A percentile compares a stretch with the other conserved stretches of the same genome.
phyloP scores from a whole-genome alignment of 1,140 invertebrate genomes.

The Leptestheria dahalacensis region DNA sequence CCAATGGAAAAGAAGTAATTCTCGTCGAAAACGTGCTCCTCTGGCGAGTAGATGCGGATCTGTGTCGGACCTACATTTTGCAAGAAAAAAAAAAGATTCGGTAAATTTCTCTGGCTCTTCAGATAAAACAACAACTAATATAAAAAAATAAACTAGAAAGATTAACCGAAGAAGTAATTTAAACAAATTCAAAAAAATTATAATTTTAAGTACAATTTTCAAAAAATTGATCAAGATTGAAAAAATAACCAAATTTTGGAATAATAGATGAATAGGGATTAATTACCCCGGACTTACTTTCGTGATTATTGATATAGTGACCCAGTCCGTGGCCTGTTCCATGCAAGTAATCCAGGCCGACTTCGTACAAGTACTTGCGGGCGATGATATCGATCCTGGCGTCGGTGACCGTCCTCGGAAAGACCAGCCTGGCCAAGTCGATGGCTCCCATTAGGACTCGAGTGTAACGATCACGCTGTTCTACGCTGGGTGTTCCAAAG shows the following conservation, averaged over 20 bases:
- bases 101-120: too few relatives aligned
- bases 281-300: too few relatives aligned
- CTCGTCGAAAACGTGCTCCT: conserved; percentile 39
- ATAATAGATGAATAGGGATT: too few relatives aligned
- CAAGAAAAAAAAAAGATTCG: too few relatives aligned
- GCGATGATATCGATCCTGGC: conserved; percentile 49
- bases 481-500: conserved; percentile 34
- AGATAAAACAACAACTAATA: too few relatives aligned
- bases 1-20: conserved; percentile 75
- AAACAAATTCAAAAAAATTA: too few relatives aligned
- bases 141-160: neutral
- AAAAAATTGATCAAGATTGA: too few relatives aligned
- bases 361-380: conserved; percentile 59
- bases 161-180: neutral
- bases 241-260: too few relatives aligned
- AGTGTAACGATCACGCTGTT: conserved; percentile 43
- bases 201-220: too few relatives aligned
- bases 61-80: conserved; percentile 20
- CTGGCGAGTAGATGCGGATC: conserved; percentile 19
- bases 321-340: conserved; percentile 84
- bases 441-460: conserved; percentile 46
- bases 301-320: conserved; percentile 64
- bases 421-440: conserved; percentile 20
- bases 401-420: conserved; percentile 39
- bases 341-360: conserved; percentile 65